Base-by-base conservation (phyloP, 2,888 invertebrate genomes). In the Atethmia centrago region DNA sequence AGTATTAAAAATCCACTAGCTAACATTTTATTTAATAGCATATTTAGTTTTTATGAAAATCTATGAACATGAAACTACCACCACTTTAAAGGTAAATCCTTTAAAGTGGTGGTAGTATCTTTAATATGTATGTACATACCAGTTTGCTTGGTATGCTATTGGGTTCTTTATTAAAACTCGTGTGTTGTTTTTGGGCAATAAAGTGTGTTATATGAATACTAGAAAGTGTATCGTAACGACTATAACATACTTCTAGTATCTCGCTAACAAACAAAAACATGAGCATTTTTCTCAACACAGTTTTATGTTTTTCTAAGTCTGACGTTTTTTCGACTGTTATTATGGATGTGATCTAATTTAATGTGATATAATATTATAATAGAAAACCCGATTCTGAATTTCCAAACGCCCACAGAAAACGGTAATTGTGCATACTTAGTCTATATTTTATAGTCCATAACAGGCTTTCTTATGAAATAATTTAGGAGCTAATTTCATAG, bases 21-120 rank as follows among this genome's bases (percentile, higher is more conserved):
- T 71, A 68, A 66, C 73, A 74, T 76, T 73, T 71, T 71, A 66
- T 67, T 55, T 84, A 74, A 74, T 51, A 55, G 42, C 51, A 66
- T 84, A 72, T 74, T 74, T 67, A n/a, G 53, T 77, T 79, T 42
- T 79, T 83, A 71, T 82, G 55, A 53, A 72, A 70, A 76, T 82
- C 19, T 71, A 51, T 4, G 19, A 69, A 36, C 16, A 51, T 58
- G n/a, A n/a, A n/a, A n/a, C n/a, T n/a, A n/a, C n/a, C n/a, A n/a
- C n/a, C n/a, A n/a, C n/a, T n/a, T n/a, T n/a, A n/a, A n/a, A n/a
- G n/a, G n/a, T n/a, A n/a, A n/a, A n/a, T n/a, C 36, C 1, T 66
- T 47, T 59, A 16, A 63, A 42, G 40, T 1, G 2, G 10, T 16
- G 42, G 4, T 36, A 9, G 19, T 14, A 7, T 10, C 28, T n/a